Base-by-base conservation (phyloP, 23 tunicate genomes). In the Styela plicata region DNA sequence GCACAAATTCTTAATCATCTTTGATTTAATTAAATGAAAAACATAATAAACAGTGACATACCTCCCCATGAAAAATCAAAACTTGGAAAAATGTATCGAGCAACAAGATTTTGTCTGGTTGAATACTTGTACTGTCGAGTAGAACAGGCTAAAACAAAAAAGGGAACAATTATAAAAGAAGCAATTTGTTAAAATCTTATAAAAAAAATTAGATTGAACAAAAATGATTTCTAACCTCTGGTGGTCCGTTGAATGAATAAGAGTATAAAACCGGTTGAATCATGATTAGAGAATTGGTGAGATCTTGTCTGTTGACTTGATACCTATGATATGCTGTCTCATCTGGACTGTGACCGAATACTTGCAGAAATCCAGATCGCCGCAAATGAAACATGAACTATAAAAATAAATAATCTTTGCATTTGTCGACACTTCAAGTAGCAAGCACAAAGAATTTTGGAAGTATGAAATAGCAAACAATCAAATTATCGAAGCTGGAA, bases 371-470 rank as follows among this genome's bases (percentile, higher is more conserved):
- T 65, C 87, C 79, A 1, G 99, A 95, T 10, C 99, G 89, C 2
- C 99, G 96, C 69, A 95, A 80, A 80, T 95, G 99, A 70, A 95
- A 95, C 99, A 95, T 95, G 69, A 95, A 95, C 95, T 95, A n/a
- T n/a, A n/a, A n/a, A n/a, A n/a, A n/a, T n/a, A n/a, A n/a, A n/a
- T n/a, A n/a, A n/a, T n/a, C n/a, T n/a, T n/a, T n/a, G n/a, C n/a
- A n/a, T n/a, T n/a, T n/a, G n/a, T n/a, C n/a, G n/a, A n/a, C n/a
- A n/a, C n/a, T n/a, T n/a, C n/a, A n/a, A n/a, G n/a, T n/a, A n/a
- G n/a, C n/a, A n/a, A n/a, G n/a, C n/a, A n/a, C n/a, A n/a, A n/a
- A n/a, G n/a, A n/a, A n/a, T n/a, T n/a, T n/a, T n/a, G n/a, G n/a
- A n/a, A n/a, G n/a, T n/a, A n/a, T n/a, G n/a, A n/a, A n/a, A n/a